Evolutionary conservation across 2,113 vertebrate genomes (phyloP).

Genomic region (Lagopus leucura): DNA sequence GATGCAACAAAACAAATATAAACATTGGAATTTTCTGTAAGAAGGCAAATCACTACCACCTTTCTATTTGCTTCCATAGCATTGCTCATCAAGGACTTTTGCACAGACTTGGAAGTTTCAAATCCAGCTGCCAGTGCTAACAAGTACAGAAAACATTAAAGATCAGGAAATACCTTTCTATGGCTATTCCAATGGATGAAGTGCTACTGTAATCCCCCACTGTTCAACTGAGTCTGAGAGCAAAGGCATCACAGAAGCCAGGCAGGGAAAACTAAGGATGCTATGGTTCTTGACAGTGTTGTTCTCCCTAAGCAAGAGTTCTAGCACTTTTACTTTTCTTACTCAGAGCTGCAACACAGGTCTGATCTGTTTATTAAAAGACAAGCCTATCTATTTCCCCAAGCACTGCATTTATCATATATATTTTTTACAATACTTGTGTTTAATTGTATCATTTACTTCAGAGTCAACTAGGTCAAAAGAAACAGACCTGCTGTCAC

Average conservation of each 20-base stretch:
- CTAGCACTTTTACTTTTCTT: not conserved
- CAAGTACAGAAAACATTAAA: not conserved
- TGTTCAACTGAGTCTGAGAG: not conserved
- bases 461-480: not conserved
- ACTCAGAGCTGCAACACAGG: not conserved
- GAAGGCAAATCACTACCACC: not conserved
- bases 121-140: not conserved
- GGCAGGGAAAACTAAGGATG: not conserved
- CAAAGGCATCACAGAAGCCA: not conserved
- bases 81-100: not conserved
- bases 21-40: not conserved
- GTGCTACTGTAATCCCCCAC: rapidly evolving
- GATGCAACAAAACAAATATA: not conserved
- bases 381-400: not conserved
- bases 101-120: not conserved
- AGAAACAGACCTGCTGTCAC: not conserved
- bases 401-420: not conserved
- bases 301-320: not conserved
- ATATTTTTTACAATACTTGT: not conserved
- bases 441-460: not conserved
- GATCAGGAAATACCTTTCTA: not conserved
- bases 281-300: not conserved
- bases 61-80: not conserved
- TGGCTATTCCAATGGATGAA: not conserved
- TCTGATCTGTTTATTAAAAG: not conserved